A percentile compares a stretch with the other conserved stretches of the same genome.
Conservation (phyloP, 2,113 vertebrate species). For the Heteronetta atricapilla region DNA sequence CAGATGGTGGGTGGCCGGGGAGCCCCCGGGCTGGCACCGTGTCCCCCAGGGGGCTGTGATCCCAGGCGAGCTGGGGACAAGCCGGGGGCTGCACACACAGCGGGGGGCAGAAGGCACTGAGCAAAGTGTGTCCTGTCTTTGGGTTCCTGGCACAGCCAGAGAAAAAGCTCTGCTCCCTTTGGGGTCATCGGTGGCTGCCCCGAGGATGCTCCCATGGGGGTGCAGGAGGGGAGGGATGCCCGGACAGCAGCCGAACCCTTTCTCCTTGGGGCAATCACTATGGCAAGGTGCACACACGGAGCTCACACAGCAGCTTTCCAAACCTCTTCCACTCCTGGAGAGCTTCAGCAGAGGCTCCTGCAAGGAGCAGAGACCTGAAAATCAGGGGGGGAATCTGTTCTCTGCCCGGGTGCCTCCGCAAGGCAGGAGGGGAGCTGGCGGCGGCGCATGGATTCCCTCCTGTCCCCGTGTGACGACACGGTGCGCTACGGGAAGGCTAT, state of each 20-base stretch:
- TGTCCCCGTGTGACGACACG: background rate
- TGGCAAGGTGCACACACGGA: background rate
- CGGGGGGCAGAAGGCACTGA: background rate
- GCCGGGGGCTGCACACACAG: background rate
- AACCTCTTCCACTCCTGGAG: background rate
- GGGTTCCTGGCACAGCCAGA: fast-evolving
- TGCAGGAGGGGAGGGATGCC: background rate
- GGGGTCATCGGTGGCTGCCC: fast-evolving
- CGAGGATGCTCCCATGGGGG: background rate
- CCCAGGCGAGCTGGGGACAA: fast-evolving
- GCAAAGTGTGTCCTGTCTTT: background rate
- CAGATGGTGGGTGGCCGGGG: too few species aligned
- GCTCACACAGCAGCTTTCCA: background rate
- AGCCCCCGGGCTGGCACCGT: too few species aligned
- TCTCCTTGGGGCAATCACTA: background rate
- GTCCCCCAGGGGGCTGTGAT: too few species aligned
- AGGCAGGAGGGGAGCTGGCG: background rate
- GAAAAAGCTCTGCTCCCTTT: background rate
- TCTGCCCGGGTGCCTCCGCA: fast-evolving
- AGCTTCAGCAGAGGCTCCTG: background rate
- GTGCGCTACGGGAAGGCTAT: constrained; percentile 16
- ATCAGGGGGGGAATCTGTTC: fast-evolving
- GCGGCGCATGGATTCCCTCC: background rate
- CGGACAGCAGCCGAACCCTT: background rate
- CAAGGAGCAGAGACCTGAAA: background rate